Evolutionary conservation across 2,797 vertebrate genomes (phyloP), one percentile per base, ranked within the genome.

Genomic region (Ataeniobius toweri): DNA sequence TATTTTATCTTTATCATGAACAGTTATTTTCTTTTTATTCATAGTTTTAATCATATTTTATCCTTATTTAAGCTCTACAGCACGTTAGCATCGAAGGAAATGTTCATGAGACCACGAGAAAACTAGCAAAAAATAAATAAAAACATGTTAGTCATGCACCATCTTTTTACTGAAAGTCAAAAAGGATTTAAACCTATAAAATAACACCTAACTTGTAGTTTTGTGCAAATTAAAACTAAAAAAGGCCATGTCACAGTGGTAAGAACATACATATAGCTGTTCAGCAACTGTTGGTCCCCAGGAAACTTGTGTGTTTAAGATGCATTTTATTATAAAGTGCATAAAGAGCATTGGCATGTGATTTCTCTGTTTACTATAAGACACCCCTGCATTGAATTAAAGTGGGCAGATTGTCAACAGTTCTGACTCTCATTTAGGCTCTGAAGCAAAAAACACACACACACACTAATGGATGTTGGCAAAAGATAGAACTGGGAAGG

Each of bases 351-450:
- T 31, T 16, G 6, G 13, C 67, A 48, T 14, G 13, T 46, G 24
- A 26, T 48, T 69, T 48, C 67, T 69, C 24, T 48, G 67, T 48
- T 69, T 46, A 69, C 67, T 69, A 67, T 69, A 6, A 14, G 12
- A 69, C 12, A 3, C 13, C 41, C 24, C 67, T 69, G 67, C 6
- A 46, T 26, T 46, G 13, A n/a, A 14, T 69, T 44, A 69, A 69
- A 36, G 59, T 78, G 31, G 20, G 48, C 73, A 80, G 77, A 56
- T 58, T 63, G 55, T 82, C 61, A 63, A 16, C 31, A 50, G 81
- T 44, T 26, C 4, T 10, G 56, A 28, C 73, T 74, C 5, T 77
- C 24, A 1, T 28, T 41, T 48, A 70, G 75, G 74, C 58, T 46
- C 24, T 48, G 13, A 48, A 48, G 24, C 24, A 69, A 48, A 48